Base-by-base conservation (phyloP, 2,797 vertebrate genomes). In the Danio kyathit region DNA sequence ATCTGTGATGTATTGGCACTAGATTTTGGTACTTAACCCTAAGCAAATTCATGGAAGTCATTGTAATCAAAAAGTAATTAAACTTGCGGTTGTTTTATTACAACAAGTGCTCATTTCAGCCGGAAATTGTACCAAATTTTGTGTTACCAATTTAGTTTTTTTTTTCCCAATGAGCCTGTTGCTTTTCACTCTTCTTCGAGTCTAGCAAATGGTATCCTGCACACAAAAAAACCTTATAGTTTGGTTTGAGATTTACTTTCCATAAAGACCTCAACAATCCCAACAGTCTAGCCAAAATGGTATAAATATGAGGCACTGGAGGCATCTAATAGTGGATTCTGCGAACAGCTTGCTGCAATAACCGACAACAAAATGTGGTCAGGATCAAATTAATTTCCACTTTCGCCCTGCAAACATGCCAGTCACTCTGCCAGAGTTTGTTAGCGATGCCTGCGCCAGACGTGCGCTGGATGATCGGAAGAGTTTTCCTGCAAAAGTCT, bases 301-400 rank as follows among this genome's bases (percentile, higher is more conserved):
- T n/a, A 43, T 43, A 48, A 52, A 48, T 72, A 73, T 3, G 17
- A 80, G 65, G 69, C 66, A 70, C 48, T 40, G 16, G 69, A 75
- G 76, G 46, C 70, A 78, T 54, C 72, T 46, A 74, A 74, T 69
- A 76, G 66, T 61, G 79, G 56, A 72, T 61, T 60, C 44, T 16
- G 60, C 56, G 67, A 73, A 80, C 78, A 80, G 49, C 51, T 52
- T 51, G 48, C 52, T 81, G 46, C 56, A 67, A 72, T 77, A 78
- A 84, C 63, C 40, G 76, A 77, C 82, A 81, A 60, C 78, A 57
- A 84, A 76, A 83, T 72, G 78, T 80, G 73, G 82, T 65, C 60
- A 72, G 74, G 78, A 83, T 76, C 74, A 81, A 81, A 77, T 84
- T 84, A 66, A 81, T 84, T 81, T 76, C 78, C 82, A 81, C 65